Evolutionary conservation across 2,888 invertebrate genomes (phyloP).

Genomic region (Tachystola acroxantha): DNA sequence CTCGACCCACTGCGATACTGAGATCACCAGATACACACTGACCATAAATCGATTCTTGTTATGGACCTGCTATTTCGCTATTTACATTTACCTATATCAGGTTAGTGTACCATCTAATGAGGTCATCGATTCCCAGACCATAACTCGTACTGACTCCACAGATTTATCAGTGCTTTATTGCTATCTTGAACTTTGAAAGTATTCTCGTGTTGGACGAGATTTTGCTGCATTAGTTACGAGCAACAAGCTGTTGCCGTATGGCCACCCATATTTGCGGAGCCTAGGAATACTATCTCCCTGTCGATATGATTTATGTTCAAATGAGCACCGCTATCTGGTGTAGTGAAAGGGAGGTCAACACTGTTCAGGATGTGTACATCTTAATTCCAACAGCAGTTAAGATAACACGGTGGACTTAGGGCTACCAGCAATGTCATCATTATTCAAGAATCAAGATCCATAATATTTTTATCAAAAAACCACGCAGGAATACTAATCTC

Average conservation of each 20-base stretch:
- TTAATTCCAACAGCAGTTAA: conserved; percentile 44
- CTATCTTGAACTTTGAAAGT: conserved; percentile 19
- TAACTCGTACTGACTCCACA: conserved; percentile 23
- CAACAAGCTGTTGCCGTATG: conserved; percentile 10
- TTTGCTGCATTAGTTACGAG: not conserved
- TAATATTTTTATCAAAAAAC: conserved; percentile 3
- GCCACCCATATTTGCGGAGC: conserved; percentile 21
- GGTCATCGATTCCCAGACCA: conserved; percentile 42
- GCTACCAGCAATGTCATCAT: conserved; percentile 4
- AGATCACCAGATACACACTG: conserved; percentile 58
- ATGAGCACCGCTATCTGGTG: conserved; percentile 37
- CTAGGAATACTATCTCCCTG: conserved; percentile 29
- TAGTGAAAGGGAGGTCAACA: conserved; percentile 44
- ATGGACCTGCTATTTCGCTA: conserved; percentile 58
- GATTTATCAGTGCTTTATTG: conserved; percentile 34
- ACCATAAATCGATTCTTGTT: conserved; percentile 67
- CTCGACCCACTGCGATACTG: conserved; percentile 51
- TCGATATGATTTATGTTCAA: conserved; percentile 46
- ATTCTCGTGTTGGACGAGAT: not conserved
- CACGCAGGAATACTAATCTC: conserved; percentile 8
- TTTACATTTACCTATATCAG: conserved; percentile 54
- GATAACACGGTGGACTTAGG: conserved; percentile 23
- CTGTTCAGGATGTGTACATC: conserved; percentile 55
- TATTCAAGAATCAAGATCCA: conserved; percentile 3
- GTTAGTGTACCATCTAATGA: conserved; percentile 61